These are phyloP conservation scores for Drosophila mimetica DNA, from an alignment of 2,888 invertebrate species.

Conservation along the genomic window DNA sequence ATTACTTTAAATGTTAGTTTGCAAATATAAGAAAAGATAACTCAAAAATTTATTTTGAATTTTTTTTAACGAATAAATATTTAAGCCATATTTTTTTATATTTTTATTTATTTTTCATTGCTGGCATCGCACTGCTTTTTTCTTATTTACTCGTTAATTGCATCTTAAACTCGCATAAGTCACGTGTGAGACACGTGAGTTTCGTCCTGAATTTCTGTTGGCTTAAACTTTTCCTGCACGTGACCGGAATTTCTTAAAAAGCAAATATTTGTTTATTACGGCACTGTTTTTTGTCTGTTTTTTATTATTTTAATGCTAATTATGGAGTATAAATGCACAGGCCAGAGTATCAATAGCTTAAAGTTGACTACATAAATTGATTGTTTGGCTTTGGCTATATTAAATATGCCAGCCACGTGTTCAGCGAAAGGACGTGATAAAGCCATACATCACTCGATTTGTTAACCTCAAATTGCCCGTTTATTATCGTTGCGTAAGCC, in stretches of 20 bases:
- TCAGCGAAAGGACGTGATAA: conserved; percentile 25
- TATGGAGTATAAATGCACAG: not conserved
- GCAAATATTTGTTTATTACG: not conserved
- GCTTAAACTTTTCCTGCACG: not conserved
- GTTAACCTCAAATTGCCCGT: conserved; percentile 48
- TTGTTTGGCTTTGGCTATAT: conserved; percentile 1
- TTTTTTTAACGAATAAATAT: not conserved
- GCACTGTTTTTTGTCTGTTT: not conserved
- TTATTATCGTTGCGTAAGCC: conserved; percentile 41
- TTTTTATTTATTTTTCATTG: not conserved
- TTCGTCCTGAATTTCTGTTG: not conserved
- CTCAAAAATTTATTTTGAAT: no score
- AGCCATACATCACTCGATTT: conserved; percentile 38
- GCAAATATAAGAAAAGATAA: no score
- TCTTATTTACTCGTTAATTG: not conserved
- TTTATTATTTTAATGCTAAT: conserved; percentile 9
- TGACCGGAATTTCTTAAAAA: not conserved
- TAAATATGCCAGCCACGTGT: conserved; percentile 18
- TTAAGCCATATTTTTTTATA: no score
- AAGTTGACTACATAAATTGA: conserved; percentile 2
- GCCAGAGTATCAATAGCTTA: conserved; percentile 9
- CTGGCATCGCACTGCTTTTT: not conserved
- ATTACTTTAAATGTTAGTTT: no score
- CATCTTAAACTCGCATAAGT: conserved; percentile 1
- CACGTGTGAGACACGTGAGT: conserved; percentile 11